phyloP scores from a whole-genome alignment of 2,888 invertebrate species.

The Trypoxylon attenuatum region DNA sequence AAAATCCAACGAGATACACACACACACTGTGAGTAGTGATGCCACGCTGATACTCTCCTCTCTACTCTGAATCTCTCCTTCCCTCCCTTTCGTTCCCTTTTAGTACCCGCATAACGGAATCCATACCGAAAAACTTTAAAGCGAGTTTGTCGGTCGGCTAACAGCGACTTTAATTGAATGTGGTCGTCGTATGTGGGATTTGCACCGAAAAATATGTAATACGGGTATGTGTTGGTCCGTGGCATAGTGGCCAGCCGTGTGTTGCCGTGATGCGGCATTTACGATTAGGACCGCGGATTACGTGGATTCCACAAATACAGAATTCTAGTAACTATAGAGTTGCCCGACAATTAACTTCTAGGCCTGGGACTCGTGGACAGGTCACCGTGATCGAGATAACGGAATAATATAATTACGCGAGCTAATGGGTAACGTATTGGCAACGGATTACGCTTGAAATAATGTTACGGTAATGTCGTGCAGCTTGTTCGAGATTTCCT shows the following conservation, averaged over 20 bases:
- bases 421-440: no score
- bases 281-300: conserved; percentile 57
- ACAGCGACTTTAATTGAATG: no score
- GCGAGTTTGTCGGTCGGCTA: no score
- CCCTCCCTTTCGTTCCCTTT: neutral
- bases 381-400: neutral
- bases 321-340: conserved; percentile 49
- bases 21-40: neutral
- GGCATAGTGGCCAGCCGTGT: neutral
- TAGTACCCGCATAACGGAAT: no score
- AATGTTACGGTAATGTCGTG: no score
- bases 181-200: neutral
- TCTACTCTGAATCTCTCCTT: neutral
- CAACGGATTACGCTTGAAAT: no score
- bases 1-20: conserved; percentile 34
- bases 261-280: conserved; percentile 33
- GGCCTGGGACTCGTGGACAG: conserved; percentile 14
- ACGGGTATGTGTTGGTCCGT: neutral
- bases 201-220: no score
- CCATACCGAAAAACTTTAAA: no score
- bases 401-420: no score
- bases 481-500: no score
- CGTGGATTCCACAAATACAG: conserved; percentile 44
- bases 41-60: no score
- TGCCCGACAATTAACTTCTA: conserved; percentile 58